phyloP scores from a whole-genome alignment of 2,113 vertebrate species.

The Passer montanus region DNA sequence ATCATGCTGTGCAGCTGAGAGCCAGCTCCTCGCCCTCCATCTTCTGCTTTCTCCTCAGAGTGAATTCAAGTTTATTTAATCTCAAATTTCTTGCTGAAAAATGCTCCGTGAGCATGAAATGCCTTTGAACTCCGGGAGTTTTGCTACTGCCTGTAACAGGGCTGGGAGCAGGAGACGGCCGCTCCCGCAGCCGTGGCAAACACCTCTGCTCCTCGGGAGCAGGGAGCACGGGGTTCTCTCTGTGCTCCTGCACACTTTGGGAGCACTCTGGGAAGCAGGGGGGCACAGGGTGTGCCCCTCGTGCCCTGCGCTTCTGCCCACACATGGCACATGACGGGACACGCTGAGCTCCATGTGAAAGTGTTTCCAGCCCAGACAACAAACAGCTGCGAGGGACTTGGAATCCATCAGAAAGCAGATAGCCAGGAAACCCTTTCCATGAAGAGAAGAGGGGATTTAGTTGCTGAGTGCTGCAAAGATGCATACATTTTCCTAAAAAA shows the following conservation, averaged over 20 bases:
- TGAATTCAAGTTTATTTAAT: constrained; percentile 58
- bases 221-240: not conserved
- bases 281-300: rapidly evolving
- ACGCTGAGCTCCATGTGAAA: not conserved
- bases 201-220: not conserved
- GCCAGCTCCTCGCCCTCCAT: constrained; percentile 1
- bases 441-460: constrained; percentile 37
- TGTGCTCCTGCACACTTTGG: rapidly evolving
- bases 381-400: constrained; percentile 35
- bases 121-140: constrained; percentile 50
- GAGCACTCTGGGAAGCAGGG: rapidly evolving
- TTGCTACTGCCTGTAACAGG: constrained; percentile 38
- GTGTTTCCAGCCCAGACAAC: constrained; percentile 32
- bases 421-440: constrained; percentile 58
- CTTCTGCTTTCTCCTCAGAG: constrained; percentile 49
- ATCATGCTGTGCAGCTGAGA: not conserved
- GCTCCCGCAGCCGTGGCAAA: not conserved
- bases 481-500: constrained; percentile 57
- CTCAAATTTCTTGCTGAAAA: constrained; percentile 60
- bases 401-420: not conserved
- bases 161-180: not conserved
- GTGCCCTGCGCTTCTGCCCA: rapidly evolving
- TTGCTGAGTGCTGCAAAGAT: constrained; percentile 57
- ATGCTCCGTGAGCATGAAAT: constrained; percentile 52
- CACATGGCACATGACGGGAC: rapidly evolving